A percentile compares a stretch with the other conserved stretches of the same genome.
Conservation (phyloP, 2,113 vertebrate species). For the Rousettus leschenaultii region DNA sequence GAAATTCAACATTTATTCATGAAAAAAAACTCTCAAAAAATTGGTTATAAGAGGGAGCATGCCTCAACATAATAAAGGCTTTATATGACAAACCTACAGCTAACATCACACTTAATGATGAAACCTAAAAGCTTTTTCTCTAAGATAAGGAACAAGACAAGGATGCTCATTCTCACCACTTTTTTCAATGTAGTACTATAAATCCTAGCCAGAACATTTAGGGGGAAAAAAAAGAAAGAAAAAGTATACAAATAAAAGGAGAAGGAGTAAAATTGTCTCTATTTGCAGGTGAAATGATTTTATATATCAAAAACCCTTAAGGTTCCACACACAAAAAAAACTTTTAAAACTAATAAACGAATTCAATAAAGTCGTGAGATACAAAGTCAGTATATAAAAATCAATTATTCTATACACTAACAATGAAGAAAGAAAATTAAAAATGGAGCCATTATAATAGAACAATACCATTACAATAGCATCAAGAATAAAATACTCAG, state of each 20-base stretch:
- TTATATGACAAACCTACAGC: neutral
- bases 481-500: neutral
- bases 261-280: neutral
- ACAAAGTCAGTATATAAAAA: neutral
- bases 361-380: neutral
- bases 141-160: neutral
- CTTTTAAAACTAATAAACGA: neutral
- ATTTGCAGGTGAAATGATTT: neutral
- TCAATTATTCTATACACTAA: neutral
- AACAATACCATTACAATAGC: neutral
- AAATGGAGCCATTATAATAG: neutral
- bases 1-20: neutral
- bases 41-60: neutral
- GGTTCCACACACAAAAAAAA: neutral
- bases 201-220: neutral
- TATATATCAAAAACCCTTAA: neutral
- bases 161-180: neutral
- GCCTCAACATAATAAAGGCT: neutral
- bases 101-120: neutral
- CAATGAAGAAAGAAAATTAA: neutral
- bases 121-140: neutral
- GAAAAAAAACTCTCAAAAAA: neutral
- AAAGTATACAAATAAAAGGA: neutral
- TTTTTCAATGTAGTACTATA: neutral
- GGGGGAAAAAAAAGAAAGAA: neutral